Conservation (phyloP, 2,888 invertebrate species). For the Drepana falcataria region DNA sequence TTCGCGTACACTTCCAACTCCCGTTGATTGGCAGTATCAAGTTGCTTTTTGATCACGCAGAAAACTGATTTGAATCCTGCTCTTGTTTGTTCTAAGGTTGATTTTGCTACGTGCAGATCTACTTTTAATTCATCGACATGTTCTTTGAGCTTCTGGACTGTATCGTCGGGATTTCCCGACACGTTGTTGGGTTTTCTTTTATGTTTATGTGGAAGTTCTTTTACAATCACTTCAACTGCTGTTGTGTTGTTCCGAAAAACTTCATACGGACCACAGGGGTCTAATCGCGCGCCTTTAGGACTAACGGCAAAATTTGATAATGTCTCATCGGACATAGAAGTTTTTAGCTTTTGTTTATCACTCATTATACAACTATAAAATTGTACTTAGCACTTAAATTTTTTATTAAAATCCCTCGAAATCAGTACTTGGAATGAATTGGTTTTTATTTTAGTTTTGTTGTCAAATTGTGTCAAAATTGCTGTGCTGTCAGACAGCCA, state of each 20-base stretch:
- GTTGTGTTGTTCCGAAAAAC: slow-evolving; percentile 60
- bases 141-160: slow-evolving; percentile 23
- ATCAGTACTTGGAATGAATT: slow-evolving; percentile 1
- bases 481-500: not conserved
- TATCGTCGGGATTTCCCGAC: slow-evolving; percentile 13
- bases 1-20: slow-evolving; percentile 43
- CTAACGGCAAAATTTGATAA: slow-evolving; percentile 13
- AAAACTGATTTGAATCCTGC: slow-evolving; percentile 40
- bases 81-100: slow-evolving; percentile 29
- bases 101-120: slow-evolving; percentile 37
- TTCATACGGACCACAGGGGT: slow-evolving; percentile 39
- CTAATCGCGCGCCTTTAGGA: slow-evolving; percentile 15
- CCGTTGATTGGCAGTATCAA: slow-evolving; percentile 37
- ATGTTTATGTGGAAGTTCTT: slow-evolving; percentile 41
- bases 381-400: slow-evolving; percentile 19
- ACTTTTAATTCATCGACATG: slow-evolving; percentile 38
- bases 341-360: slow-evolving; percentile 22
- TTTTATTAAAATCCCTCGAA: slow-evolving; percentile 9
- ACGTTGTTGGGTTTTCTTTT: slow-evolving; percentile 13
- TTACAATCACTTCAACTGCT: slow-evolving; percentile 59
- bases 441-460: not conserved
- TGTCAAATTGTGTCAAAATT: not conserved
- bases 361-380: slow-evolving; percentile 17
- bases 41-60: slow-evolving; percentile 48
- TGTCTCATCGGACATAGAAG: slow-evolving; percentile 22